Base-by-base conservation (phyloP, 2,888 invertebrate genomes). In the Branchipolynoe longqiensis region DNA sequence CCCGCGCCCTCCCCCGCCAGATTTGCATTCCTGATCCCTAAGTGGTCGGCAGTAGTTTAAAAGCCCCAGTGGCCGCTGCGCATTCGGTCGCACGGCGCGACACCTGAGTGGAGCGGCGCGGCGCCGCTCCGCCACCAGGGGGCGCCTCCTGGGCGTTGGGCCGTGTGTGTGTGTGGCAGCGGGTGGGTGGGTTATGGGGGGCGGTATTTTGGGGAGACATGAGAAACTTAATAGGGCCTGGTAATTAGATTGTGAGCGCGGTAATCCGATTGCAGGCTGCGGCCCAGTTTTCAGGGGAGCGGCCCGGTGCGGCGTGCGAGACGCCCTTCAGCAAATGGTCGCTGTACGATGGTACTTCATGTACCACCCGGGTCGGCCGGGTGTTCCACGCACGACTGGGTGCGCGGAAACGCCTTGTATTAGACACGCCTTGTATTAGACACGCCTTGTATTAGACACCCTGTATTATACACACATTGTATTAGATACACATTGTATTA, bases 181-280 rank as follows among this genome's bases (percentile, higher is more conserved):
- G 40, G 25, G 74, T 25, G n/a, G n/a, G n/a, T n/a, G n/a, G n/a
- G n/a, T n/a, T n/a, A n/a, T n/a, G n/a, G 4, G 14, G 74, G 74
- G 6, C 14, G 25, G 74, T 41, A 41, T 74, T 74, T 74, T 4
- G 74, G 74, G 18, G 74, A 40, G n/a, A 28, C 74, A 74, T 41
- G 41, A 22, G 74, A 40, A 74, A 74, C 48, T 48, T 74, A 74
- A 74, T 74, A 74, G 74, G 38, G 28, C 74, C 74, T 8, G 3
- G 74, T 74, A 48, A 74, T 74, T 74, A 41, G 74, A 74, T 74
- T 74, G 74, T 74, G 40, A 41, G 74, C 40, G 74, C 6, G 40
- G 22, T 74, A 74, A 74, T 74, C 41, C 48, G 74, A 74, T 74
- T 74, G 74, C 48, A 25, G 40, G 3, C 41, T 41, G 41, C 41